Percentiles rank a stretch among this genome's conserved stretches.
phyloP scores from a whole-genome alignment of 2,888 invertebrate genomes.

The Homarus gammarus region DNA sequence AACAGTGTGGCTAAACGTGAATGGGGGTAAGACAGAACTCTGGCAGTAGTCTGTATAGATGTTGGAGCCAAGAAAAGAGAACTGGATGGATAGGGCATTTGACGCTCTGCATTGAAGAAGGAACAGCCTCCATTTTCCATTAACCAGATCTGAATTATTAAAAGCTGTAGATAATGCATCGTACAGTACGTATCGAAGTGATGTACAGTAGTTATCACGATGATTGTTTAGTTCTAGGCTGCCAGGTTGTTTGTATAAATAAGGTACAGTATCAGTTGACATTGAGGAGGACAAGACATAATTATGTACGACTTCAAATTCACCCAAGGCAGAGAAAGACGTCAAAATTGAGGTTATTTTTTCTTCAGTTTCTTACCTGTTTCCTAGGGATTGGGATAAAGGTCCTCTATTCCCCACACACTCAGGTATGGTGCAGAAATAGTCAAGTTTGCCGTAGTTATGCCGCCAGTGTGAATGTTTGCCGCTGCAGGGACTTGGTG shows the following conservation, averaged over 20 bases:
- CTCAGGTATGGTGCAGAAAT: constrained; percentile 56
- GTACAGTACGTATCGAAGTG: neutral
- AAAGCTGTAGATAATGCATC: constrained; percentile 24
- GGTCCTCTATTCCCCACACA: constrained; percentile 38
- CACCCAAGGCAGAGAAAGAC: neutral
- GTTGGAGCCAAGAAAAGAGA: constrained; percentile 35
- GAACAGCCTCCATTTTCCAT: constrained; percentile 21
- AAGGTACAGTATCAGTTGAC: neutral
- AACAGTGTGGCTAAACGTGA: constrained; percentile 4
- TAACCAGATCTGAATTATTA: constrained; percentile 10
- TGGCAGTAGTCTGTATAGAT: constrained; percentile 24
- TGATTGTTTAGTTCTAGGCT: neutral
- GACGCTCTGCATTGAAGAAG: constrained; percentile 18
- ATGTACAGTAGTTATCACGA: neutral
- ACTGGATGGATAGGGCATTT: constrained; percentile 21
- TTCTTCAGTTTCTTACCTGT: constrained; percentile 1
- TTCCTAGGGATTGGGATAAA: neutral
- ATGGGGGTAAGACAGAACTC: constrained; percentile 29
- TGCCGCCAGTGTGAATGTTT: constrained; percentile 31
- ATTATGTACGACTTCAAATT: neutral
- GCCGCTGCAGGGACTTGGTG: constrained; percentile 29
- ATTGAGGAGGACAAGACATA: neutral
- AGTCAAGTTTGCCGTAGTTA: constrained; percentile 34
- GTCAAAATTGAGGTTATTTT: neutral
- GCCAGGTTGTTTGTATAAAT: neutral